A percentile compares a stretch with the other conserved stretches of the same genome.
These are phyloP conservation scores for Crotalus tigris DNA, from an alignment of 2,113 vertebrate species.

Conservation along the genomic window DNA sequence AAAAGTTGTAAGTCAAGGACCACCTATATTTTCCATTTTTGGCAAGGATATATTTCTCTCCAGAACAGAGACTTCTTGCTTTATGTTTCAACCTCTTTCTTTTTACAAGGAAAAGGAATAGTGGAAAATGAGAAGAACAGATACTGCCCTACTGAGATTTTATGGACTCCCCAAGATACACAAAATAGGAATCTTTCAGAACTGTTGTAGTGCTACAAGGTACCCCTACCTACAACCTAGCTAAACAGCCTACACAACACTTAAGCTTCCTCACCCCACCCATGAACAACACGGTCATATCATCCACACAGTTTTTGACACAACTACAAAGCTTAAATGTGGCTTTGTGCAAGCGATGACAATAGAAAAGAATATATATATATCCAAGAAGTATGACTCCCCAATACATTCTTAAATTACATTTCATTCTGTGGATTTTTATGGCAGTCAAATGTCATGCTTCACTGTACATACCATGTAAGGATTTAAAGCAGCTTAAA, in stretches of 20 bases:
- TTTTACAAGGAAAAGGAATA: neutral
- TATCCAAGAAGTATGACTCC: neutral
- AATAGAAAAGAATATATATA: neutral
- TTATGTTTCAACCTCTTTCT: neutral
- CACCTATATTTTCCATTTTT: neutral
- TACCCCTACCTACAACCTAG: too few relatives aligned
- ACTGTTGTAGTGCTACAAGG: too few relatives aligned
- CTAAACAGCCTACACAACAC: too few relatives aligned
- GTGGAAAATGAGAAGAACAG: too few relatives aligned
- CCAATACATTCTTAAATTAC: neutral
- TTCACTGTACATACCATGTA: neutral
- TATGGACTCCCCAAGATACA: too few relatives aligned
- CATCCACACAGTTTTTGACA: too few relatives aligned
- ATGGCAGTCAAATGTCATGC: neutral
- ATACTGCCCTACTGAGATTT: too few relatives aligned
- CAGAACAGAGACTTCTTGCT: neutral
- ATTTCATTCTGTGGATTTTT: neutral
- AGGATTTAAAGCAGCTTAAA: neutral
- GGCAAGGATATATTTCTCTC: neutral
- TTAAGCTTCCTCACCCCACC: too few relatives aligned
- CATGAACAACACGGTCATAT: too few relatives aligned
- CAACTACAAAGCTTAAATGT: too few relatives aligned
- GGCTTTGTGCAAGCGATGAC: neutral
- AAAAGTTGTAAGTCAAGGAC: neutral
- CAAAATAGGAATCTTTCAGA: too few relatives aligned